Evolutionary conservation across 2,888 invertebrate species (phyloP), one percentile per base, ranked within the genome.

Genomic region (Peribatodes rhomboidaria): DNA sequence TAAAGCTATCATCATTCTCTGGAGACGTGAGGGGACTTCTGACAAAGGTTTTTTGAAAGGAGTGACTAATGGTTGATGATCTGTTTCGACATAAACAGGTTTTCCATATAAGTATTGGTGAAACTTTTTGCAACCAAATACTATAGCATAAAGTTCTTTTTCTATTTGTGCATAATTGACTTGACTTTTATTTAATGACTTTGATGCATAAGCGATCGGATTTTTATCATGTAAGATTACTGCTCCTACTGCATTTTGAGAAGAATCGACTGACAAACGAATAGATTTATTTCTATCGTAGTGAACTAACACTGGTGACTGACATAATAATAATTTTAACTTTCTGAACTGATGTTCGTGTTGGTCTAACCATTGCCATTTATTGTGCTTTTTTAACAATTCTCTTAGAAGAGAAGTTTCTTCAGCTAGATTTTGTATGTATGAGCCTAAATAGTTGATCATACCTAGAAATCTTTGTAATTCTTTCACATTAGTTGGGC

Each of bases 311-410:
- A 35, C 35, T 7, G 35, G 35, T 7, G 35, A 35, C 11, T 35
- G 67, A 65, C 9, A 72, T 58, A 70, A 72, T 14, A 67, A 10
- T 33, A 44, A 41, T 57, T 70, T 72, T 31, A 69, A 22, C 9
- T 60, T 61, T 37, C 53, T 49, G 46, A 69, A 72, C 20, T 59
- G 62, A 42, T 61, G n/a, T 20, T 76, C 64, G 66, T 79, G 78
- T n/a, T n/a, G n/a, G n/a, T 61, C 64, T 54, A 68, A 49, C 81
- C 78, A 83, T 4, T 42, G 14, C 73, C 74, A 83, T n/a, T 14
- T 9, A 16, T 22, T 44, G 49, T 42, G 39, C 61, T 42, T 79
- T 61, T 65, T 79, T 76, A 50, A 61, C 60, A 14, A 65, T 44
- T 35, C 35, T 35, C 35, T 35, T 9, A 35, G 11, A 35, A 35